Base-by-base conservation (phyloP, 2,888 invertebrate species). In the Eupithecia inturbata region DNA sequence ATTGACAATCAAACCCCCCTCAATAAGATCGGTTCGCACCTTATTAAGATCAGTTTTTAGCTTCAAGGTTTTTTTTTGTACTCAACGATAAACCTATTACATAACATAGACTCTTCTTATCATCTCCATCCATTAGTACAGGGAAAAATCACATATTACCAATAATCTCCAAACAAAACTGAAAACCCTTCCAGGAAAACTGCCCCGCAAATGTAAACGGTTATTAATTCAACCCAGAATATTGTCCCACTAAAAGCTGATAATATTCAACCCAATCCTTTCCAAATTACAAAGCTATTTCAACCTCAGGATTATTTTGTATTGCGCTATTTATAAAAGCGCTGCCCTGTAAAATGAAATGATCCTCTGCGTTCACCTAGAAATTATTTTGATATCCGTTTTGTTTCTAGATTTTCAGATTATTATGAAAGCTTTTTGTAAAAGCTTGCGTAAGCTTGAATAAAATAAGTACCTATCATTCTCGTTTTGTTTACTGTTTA, bases 311-410 rank as follows among this genome's bases (percentile, higher is more conserved):
- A 78, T 79, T 73, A 80, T 81, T 79, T 71, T 67, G 76, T 68
- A 78, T 53, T 64, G 53, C 60, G 67, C 70, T 77, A 73, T 76
- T 79, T 78, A 77, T 80, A 78, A 80, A 82, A 83, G 68, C 77
- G 79, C 81, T 79, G 75, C 68, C 70, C 74, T 81, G 76, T 79
- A 77, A 82, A 79, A 81, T 73, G 16, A 74, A 73, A 81, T 78
- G 80, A 79, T 75, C 72, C 71, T 78, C 71, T 67, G 68, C 74
- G 71, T 63, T 74, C 72, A 68, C 60, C 73, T 80, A 79, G 79
- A 82, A 80, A 81, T 82, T 83, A 78, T 77, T 76, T 63, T 66
- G 73, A 76, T 73, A 75, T 71, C 71, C 77, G 78, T 80, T 80
- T 80, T 82, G 64, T 64, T 64, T 22, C n/a, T 33, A 33, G n/a